Percentiles rank a stretch among this genome's conserved stretches.
Conservation (phyloP, 1,140 invertebrate genomes). For the Drosophila pseudoananassae region DNA sequence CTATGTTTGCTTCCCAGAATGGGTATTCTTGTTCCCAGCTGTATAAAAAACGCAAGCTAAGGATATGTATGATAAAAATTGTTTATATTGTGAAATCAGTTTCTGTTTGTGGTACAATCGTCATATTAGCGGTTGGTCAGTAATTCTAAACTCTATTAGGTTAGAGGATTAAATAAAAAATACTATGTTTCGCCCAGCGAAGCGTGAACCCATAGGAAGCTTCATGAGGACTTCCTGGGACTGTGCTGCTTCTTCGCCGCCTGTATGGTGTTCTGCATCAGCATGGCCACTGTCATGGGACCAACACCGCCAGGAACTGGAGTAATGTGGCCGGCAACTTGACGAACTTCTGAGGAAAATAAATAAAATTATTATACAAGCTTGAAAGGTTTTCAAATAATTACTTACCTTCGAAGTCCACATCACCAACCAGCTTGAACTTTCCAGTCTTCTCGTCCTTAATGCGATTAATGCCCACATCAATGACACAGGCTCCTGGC, state of each 20-base stretch:
- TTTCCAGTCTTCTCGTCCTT: conserved; percentile 87
- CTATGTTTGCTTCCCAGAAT: no score
- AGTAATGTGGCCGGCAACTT: conserved; percentile 92
- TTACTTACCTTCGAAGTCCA: conserved; percentile 90
- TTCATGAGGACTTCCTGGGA: neutral
- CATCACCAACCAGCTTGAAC: conserved; percentile 93
- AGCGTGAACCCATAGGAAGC: neutral
- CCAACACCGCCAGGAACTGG: conserved; percentile 95
- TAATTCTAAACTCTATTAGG: conserved; percentile 27
- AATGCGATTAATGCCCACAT: conserved; percentile 93
- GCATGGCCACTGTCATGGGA: conserved; percentile 95
- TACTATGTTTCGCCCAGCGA: conserved; percentile 53
- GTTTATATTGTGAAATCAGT: conserved; percentile 13
- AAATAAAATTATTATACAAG: neutral
- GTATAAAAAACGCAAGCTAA: neutral
- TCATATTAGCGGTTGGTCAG: conserved; percentile 31
- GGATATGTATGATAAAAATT: conserved; percentile 5
- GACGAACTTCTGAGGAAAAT: conserved; percentile 87
- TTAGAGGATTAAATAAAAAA: conserved; percentile 63
- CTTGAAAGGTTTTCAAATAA: neutral
- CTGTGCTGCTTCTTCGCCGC: conserved; percentile 86
- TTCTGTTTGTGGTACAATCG: conserved; percentile 20
- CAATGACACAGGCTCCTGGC: conserved; percentile 93
- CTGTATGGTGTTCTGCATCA: conserved; percentile 93
- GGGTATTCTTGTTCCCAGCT: no score